A percentile compares a stretch with the other conserved stretches of the same genome.
phyloP scores from a whole-genome alignment of 2,797 vertebrate genomes.

The Scolopax rusticola region DNA sequence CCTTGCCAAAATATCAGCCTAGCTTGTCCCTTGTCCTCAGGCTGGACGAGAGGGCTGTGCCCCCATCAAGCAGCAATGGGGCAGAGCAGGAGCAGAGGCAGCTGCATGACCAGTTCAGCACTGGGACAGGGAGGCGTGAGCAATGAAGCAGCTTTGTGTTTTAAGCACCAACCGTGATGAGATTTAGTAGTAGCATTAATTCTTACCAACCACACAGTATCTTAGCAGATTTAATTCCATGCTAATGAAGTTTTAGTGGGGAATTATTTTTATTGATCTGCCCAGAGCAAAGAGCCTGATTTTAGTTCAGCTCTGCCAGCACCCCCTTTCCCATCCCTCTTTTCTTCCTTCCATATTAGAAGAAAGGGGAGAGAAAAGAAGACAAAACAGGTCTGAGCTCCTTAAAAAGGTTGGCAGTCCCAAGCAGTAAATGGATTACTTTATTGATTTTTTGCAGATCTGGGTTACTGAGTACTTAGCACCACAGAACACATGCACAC shows the following conservation, averaged over 20 bases:
- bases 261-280: conserved; percentile 72
- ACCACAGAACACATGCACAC: conserved; percentile 36
- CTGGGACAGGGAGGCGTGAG: neutral
- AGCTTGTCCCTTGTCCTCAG: neutral
- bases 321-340: neutral
- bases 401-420: conserved; percentile 65
- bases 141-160: neutral
- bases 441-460: conserved; percentile 75
- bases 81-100: neutral
- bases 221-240: conserved; percentile 53
- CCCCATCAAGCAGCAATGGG: fast-evolving
- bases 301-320: conserved; percentile 33
- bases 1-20: neutral
- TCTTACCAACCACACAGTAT: neutral
- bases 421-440: conserved; percentile 71
- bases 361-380: conserved; percentile 30
- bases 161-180: neutral
- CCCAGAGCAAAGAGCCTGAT: conserved; percentile 45
- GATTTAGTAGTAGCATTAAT: conserved; percentile 31
- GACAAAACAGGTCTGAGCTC: conserved; percentile 63
- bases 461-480: conserved; percentile 68
- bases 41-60: neutral
- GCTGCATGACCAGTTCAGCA: neutral
- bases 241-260: conserved; percentile 68
- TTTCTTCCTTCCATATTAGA: conserved; percentile 26